These are phyloP conservation scores for Salarias fasciatus DNA, from an alignment of 2,797 vertebrate genomes.

Conservation along the genomic window DNA sequence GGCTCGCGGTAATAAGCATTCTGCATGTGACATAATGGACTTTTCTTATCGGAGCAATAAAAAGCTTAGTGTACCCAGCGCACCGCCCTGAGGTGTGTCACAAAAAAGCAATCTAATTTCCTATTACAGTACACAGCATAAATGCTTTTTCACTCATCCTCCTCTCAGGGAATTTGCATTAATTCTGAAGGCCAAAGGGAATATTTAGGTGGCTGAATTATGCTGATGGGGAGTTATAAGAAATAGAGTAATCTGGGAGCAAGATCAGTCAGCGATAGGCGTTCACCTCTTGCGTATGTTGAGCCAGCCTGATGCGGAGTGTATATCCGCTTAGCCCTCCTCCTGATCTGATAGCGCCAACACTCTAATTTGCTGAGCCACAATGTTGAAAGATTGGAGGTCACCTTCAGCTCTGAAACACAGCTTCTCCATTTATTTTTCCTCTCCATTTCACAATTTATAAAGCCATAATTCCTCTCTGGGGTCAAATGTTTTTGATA, in stretches of 20 bases:
- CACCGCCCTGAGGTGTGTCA: conserved; percentile 41
- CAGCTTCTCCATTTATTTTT: conserved; percentile 23
- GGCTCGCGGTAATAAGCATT: conserved; percentile 36
- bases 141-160: conserved; percentile 21
- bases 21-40: conserved; percentile 41
- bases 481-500: conserved; percentile 19
- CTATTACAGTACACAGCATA: conserved; percentile 31
- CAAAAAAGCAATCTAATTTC: conserved; percentile 38
- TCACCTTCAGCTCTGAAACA: conserved; percentile 65
- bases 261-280: conserved; percentile 54
- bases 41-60: conserved; percentile 47
- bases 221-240: conserved; percentile 52
- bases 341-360: conserved; percentile 57
- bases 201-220: conserved; percentile 45
- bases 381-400: conserved; percentile 52
- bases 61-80: conserved; percentile 38
- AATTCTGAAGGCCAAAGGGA: conserved; percentile 40
- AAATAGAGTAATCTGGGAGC: conserved; percentile 27
- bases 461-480: conserved; percentile 40
- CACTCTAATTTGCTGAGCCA: conserved; percentile 50
- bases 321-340: conserved; percentile 53
- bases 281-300: conserved; percentile 30
- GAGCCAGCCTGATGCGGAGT: conserved; percentile 29
- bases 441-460: conserved; percentile 34
- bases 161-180: conserved; percentile 45